These are phyloP conservation scores for Cyphomyrus discorhynchus DNA, from an alignment of 2,113 vertebrate genomes.

Conservation along the genomic window DNA sequence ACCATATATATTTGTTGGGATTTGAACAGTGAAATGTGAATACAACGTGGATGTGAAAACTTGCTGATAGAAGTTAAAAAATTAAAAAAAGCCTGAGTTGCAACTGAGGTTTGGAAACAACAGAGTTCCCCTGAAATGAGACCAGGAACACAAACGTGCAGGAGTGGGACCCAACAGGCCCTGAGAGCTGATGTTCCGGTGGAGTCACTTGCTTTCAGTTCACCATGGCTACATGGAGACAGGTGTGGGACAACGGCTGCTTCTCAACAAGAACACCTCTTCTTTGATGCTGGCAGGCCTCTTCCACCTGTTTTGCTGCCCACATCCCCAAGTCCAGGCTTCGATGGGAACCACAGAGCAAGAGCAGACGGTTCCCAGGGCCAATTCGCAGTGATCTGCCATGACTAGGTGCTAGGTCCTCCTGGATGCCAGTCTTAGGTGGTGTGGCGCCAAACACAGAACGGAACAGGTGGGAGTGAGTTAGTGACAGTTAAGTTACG, in stretches of 20 bases:
- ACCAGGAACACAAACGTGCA: neutral
- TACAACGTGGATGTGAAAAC: neutral
- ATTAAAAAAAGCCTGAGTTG: slow-evolving; percentile 18
- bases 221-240: neutral
- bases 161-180: neutral
- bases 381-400: neutral
- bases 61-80: neutral
- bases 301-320: neutral
- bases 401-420: neutral
- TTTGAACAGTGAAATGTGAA: neutral
- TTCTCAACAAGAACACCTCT: neutral
- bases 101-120: slow-evolving; percentile 14
- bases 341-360: neutral
- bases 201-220: neutral
- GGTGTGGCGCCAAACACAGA: neutral
- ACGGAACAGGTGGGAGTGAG: neutral
- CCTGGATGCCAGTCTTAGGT: neutral
- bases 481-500: slow-evolving; percentile 11
- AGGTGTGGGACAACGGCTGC: neutral
- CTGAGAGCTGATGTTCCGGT: neutral
- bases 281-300: neutral
- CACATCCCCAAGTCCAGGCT: neutral
- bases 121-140: neutral
- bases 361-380: neutral
- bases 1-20: neutral